These are phyloP conservation scores for Danionella dracula DNA, from an alignment of 2,797 vertebrate genomes.

Conservation along the genomic window DNA sequence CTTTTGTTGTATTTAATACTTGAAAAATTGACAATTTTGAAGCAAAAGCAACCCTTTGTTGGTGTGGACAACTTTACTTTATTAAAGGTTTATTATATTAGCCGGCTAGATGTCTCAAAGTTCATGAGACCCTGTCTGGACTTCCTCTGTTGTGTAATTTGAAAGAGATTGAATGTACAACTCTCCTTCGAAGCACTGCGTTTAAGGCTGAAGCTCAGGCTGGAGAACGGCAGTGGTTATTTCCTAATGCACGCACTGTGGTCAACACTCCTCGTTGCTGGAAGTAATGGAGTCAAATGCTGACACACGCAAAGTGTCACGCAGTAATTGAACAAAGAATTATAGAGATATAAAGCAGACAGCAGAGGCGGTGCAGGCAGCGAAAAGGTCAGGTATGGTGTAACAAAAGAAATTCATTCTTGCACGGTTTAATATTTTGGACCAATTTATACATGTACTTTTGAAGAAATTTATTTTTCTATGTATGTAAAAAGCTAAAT, in stretches of 20 bases:
- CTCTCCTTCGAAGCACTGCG: neutral
- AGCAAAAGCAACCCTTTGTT: neutral
- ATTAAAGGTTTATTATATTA: neutral
- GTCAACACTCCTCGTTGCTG: slow-evolving; percentile 11
- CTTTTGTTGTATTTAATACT: neutral
- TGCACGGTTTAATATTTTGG: slow-evolving; percentile 5
- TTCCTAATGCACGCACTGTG: slow-evolving; percentile 25
- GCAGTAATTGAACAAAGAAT: slow-evolving; percentile 22
- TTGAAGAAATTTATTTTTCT: neutral
- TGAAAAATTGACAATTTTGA: neutral
- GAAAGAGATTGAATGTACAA: slow-evolving; percentile 9
- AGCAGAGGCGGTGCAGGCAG: neutral
- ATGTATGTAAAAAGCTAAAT: neutral
- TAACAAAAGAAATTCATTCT: neutral
- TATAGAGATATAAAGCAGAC: slow-evolving; percentile 19
- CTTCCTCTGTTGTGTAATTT: neutral
- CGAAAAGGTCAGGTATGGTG: slow-evolving; percentile 18
- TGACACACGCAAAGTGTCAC: slow-evolving; percentile 28
- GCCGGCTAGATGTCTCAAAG: neutral
- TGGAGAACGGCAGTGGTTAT: slow-evolving; percentile 20
- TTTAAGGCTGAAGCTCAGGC: slow-evolving; percentile 9
- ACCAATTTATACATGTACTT: slow-evolving; percentile 5
- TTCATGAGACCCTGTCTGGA: neutral
- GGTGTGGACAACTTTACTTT: neutral
- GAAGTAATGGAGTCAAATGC: slow-evolving; percentile 37